Evolutionary conservation across 2,888 invertebrate species (phyloP), one percentile per base, ranked within the genome.

Genomic region (Cryptus viduatorius): DNA sequence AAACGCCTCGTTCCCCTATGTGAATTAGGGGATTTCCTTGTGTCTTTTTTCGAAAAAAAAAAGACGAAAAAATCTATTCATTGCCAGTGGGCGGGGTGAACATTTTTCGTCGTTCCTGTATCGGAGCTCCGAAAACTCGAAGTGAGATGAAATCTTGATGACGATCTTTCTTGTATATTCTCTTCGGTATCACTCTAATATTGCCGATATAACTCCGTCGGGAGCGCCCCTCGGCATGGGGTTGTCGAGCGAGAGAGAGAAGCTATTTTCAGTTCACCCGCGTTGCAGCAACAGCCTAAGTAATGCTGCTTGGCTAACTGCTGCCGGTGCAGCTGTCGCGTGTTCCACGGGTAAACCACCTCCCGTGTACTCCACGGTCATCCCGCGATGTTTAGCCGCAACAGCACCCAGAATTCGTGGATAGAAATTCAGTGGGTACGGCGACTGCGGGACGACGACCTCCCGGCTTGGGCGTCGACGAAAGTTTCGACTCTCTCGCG

Each of bases 321-420:
- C 77, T 78, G 88, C 89, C 88, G 90, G 85, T 90, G 92, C 92
- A 92, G 92, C 92, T 92, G 92, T 90, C 91, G 91, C 86, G 37
- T 89, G 82, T 88, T 71, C 87, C 81, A 87, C 89, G 90, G 90
- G 90, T 90, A 91, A 91, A 91, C 89, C 91, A 91, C 91, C 91
- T 91, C 91, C 91, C 90, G 88, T 90, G 87, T 90, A 89, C 90
- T 89, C 91, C 90, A 91, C 90, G 90, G 90, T 90, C 90, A 90
- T 89, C 86, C 88, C 82, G 53, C 81, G 79, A 79, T 80, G 83
- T 61, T 61, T 59, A 78, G 64, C 81, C 76, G 78, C 83, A 83
- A 86, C 69, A 85, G 86, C 82, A 82, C 76, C 82, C 86, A 88
- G 83, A 87, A 89, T 85, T 78, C 48, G 72, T 42, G 78, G 84